A percentile compares a stretch with the other conserved stretches of the same genome.
Conservation (phyloP, 1,140 invertebrate species). For the Penaeus vannamei region DNA sequence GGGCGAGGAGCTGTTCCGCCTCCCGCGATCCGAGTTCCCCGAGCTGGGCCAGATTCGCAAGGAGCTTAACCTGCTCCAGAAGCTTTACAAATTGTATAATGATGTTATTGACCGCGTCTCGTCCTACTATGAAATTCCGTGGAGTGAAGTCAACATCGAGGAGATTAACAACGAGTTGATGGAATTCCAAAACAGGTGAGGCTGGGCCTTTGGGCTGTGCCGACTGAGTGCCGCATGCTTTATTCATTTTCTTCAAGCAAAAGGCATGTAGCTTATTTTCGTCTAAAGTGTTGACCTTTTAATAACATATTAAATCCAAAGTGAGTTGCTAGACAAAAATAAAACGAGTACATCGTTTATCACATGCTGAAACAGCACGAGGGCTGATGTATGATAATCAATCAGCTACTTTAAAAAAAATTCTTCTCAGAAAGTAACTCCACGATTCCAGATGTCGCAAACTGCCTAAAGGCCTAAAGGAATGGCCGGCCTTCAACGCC, state of each 20-base stretch:
- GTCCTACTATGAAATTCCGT: conserved; percentile 96
- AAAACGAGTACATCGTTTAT: too few relatives aligned
- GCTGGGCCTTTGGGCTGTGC: too few relatives aligned
- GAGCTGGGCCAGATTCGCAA: conserved; percentile 93
- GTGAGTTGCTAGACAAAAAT: too few relatives aligned
- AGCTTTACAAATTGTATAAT: conserved; percentile 95
- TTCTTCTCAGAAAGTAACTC: too few relatives aligned
- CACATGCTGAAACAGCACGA: too few relatives aligned
- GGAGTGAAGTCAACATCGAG: conserved; percentile 97
- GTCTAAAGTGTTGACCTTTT: too few relatives aligned
- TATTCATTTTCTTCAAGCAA: too few relatives aligned
- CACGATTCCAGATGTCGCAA: conserved; percentile 82
- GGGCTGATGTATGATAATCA: too few relatives aligned
- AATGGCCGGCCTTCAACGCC: conserved; percentile 97
- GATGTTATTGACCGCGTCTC: conserved; percentile 96
- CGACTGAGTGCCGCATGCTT: too few relatives aligned
- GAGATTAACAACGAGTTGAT: conserved; percentile 97
- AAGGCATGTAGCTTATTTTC: too few relatives aligned
- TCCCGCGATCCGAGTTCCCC: conserved; percentile 91
- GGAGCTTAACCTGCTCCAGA: conserved; percentile 94
- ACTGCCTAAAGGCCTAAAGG: conserved; percentile 93
- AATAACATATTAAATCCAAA: too few relatives aligned
- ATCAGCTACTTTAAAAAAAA: too few relatives aligned
- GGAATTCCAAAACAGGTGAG: conserved; percentile 91
- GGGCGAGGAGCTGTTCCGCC: conserved; percentile 93